Base-by-base conservation (phyloP, 2,888 invertebrate genomes). In the Elgonia sp. region DNA sequence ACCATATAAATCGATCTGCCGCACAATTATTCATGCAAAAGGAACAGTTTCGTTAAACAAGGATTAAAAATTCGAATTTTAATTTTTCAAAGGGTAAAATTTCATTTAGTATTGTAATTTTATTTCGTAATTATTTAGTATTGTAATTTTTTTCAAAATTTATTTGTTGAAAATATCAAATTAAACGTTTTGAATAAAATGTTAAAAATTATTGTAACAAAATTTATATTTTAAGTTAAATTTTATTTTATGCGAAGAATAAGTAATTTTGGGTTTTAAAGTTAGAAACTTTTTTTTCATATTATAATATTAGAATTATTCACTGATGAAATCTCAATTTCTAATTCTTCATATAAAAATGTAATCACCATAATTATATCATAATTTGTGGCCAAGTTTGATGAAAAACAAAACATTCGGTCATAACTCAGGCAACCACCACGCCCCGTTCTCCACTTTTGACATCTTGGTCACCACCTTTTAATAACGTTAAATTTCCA, bases 1-100 rank as follows among this genome's bases (percentile, higher is more conserved):
- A 91, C 92, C 92, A 92, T 92, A 91, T 92, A 92, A 92, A 93
- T 93, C 93, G 92, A 93, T 92, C 89, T 42, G 79, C 60, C 40
- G 21, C n/a, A 39, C 79, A 84, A 84, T 84, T 75, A 84, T 29
- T 87, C 83, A 79, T 75, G 65, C 29, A 75, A 86, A 50, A 63
- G 55, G 18, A 80, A 75, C 63, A 16, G 69, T 87, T 62, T 57
- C 50, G 72, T 77, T 67, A 39, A 77, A 77, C 72, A 72, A 62
- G 29, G 29, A 5, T 29, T 29, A 29, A 29, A 29, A n/a, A n/a
- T n/a, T n/a, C n/a, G n/a, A n/a, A 5, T 29, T 29, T 29, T 29
- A 29, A 29, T 29, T 70, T 75, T 40, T 86, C 53, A 16, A 73
- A 69, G 72, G 73, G 73, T 65, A 69, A 76, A 3, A 1, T 29